Base-by-base conservation (phyloP, 2,888 invertebrate genomes). In the Acrocyrtus sp. region DNA sequence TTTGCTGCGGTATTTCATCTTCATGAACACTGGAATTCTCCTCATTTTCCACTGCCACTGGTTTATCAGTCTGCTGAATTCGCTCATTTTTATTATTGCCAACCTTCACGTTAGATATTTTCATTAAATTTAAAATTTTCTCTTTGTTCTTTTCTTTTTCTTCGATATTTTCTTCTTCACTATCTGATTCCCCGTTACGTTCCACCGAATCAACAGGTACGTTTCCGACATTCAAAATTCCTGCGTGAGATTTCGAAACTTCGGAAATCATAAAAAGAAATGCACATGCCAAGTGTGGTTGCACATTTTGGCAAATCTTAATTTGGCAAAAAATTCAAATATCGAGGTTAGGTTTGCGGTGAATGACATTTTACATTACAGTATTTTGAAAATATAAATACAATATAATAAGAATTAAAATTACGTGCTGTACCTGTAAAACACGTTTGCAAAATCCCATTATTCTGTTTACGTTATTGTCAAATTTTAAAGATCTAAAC, bases 361-460 rank as follows among this genome's bases (percentile, higher is more conserved):
- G 56, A 62, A 50, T 29, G 26, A 39, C 27, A 48, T 43, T 56
- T 34, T 41, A 56, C 48, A 41, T 65, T 15, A 68, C 41, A 54
- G 45, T 4, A 15, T 34, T 34, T 17, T 34, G 10, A 12, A 17
- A 39, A 17, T 54, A 5, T 17, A 10, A 34, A 54, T 54, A 34
- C 10, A 22, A 24, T 57, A n/a, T 21, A 17, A 3, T 22, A 43
- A 43, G 48, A 34, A 34, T 27, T 22, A 43, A n/a, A n/a, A n/a
- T n/a, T n/a, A n/a, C n/a, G n/a, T n/a, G n/a, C n/a, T n/a, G 75
- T 82, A 89, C 86, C 86, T 93, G 92, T 10, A 96, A 85, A 65
- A 95, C 85, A 26, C 96, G 86, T 85, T 98, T 98, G 0, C 95
- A 85, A 83, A 98, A 95, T 0, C 95, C 92, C 83, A 91, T 89